Percentiles rank a stretch among this genome's conserved stretches.
Conservation (phyloP, 2,888 invertebrate species). For the Athalia cordata region DNA sequence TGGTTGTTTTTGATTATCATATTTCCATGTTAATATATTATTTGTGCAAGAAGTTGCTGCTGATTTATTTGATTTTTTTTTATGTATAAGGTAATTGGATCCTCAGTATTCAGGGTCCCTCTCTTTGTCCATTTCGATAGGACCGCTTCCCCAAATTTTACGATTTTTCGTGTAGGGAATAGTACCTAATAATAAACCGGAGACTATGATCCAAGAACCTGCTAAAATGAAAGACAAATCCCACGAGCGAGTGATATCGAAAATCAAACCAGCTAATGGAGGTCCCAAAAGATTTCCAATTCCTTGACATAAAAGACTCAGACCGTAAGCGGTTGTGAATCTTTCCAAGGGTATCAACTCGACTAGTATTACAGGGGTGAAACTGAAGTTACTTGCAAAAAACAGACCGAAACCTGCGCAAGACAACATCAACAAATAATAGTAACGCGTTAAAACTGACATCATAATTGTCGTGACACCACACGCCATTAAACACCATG, state of each 20-base stretch:
- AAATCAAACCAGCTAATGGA: constrained; percentile 88
- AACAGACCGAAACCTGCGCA: constrained; percentile 89
- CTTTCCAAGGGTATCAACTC: constrained; percentile 92
- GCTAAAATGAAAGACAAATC: constrained; percentile 88
- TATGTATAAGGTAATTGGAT: constrained; percentile 7
- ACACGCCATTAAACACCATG: constrained; percentile 83
- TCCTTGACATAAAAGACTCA: constrained; percentile 92
- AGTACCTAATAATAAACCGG: constrained; percentile 82
- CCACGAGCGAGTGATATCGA: constrained; percentile 83
- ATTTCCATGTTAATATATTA: too few relatives aligned
- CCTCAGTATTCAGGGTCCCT: constrained; percentile 60
- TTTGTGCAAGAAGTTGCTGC: too few relatives aligned
- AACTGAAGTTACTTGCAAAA: constrained; percentile 93
- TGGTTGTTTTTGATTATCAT: too few relatives aligned
- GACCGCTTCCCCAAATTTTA: constrained; percentile 77
- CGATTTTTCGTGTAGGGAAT: constrained; percentile 82
- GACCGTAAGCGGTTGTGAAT: constrained; percentile 94
- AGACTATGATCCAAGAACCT: constrained; percentile 87
- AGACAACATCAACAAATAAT: constrained; percentile 74
- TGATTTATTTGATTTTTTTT: neutral
- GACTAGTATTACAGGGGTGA: constrained; percentile 92
- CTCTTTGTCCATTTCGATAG: constrained; percentile 74
- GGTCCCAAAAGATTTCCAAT: constrained; percentile 95
- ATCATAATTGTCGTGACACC: constrained; percentile 80
- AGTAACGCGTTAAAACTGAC: constrained; percentile 76